Evolutionary conservation across 2,888 invertebrate genomes (phyloP), one percentile per base, ranked within the genome.

Genomic region (Lysandra coridon): DNA sequence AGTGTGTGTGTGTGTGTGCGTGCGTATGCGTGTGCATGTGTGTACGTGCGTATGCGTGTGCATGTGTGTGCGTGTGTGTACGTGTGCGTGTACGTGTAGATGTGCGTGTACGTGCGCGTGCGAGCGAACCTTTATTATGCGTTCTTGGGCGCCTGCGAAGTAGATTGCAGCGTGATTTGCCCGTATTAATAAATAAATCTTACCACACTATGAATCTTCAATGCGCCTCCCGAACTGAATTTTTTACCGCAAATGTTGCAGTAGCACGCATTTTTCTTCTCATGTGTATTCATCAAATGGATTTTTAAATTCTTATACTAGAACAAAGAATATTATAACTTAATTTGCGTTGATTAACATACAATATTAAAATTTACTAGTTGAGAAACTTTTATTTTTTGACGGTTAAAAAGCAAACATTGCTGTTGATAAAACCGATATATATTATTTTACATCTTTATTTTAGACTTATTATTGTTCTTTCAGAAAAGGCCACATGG

Each of bases 191-290:
- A 53, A 76, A 76, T 30, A 30, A 69, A 33, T 80, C 80, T 79
- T 62, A 93, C 93, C 84, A 93, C 83, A 2, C 87, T 84, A 81
- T 94, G 93, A 12, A 93, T 84, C 83, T 90, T 92, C 1, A 92
- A 85, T 0, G 90, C 89, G 2, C 90, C 87, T 49, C 83, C 85
- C 23, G 92, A 87, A 80, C 90, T 86, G 86, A 94, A 94, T 83
- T 88, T 85, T 1, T 85, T 84, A 0, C 89, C 90, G 83, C 94
- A 94, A 0, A 86, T 87, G 23, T 86, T 87, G 74, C 94, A 94
- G 1, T 89, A 83, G 82, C 88, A 87, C 12, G 91, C 60, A 12
- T 85, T 87, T 80, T 88, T 86, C 0, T 89, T 83, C 0, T 89
- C 86, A 82, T 94, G 94, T 84, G 91, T 90, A 82, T 94, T 94